Conservation (phyloP, 1,140 invertebrate species). For the Hestina assimilis region DNA sequence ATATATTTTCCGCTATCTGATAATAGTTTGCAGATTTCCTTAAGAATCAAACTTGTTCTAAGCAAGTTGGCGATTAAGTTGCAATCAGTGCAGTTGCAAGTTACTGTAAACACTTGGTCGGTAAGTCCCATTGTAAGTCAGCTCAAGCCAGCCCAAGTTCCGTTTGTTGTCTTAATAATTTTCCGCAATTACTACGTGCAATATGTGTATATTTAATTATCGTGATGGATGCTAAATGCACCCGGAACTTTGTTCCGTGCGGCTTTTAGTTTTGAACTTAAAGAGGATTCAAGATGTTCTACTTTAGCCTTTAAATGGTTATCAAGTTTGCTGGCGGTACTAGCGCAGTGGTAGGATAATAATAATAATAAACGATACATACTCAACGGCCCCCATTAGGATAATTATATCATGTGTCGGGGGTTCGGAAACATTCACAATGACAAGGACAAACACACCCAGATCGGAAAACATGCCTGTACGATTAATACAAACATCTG, state of each 20-base stretch:
- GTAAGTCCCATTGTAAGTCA: constrained; percentile 55
- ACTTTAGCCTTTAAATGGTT: neutral
- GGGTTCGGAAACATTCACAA: too few relatives aligned
- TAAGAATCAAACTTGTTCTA: constrained; percentile 45
- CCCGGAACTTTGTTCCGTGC: neutral
- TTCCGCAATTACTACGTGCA: constrained; percentile 43
- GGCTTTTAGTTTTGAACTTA: neutral
- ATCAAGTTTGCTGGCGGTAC: neutral
- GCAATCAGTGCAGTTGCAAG: constrained; percentile 49
- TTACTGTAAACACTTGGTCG: constrained; percentile 47
- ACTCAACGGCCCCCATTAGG: too few relatives aligned
- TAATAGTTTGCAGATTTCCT: constrained; percentile 37
- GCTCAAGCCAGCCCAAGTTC: constrained; percentile 39
- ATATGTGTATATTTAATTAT: constrained; percentile 29
- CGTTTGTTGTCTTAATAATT: constrained; percentile 57
- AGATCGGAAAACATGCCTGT: too few relatives aligned
- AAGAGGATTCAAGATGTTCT: neutral
- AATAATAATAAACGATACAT: too few relatives aligned
- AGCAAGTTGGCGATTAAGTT: constrained; percentile 57
- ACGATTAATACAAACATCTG: too few relatives aligned
- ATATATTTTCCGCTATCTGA: constrained; percentile 26
- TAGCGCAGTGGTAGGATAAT: too few relatives aligned
- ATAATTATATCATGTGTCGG: too few relatives aligned
- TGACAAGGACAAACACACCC: too few relatives aligned
- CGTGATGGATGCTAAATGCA: constrained; percentile 16